Conservation (phyloP, 2,888 invertebrate species). For the Drosophila limbata region DNA sequence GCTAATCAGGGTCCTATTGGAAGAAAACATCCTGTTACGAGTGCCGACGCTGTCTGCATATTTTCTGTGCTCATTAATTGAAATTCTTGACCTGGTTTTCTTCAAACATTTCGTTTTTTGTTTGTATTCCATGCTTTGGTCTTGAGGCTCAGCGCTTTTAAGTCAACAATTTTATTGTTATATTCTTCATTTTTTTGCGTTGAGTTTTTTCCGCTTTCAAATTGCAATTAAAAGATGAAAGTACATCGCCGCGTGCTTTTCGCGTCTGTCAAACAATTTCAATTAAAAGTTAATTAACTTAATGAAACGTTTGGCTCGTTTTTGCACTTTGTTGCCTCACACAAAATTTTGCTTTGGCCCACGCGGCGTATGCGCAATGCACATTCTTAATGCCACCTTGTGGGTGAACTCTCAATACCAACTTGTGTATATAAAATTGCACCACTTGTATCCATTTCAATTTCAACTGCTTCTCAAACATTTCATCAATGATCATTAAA, state of each 20-base stretch:
- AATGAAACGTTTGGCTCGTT: slow-evolving; percentile 66
- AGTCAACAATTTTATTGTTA: slow-evolving; percentile 10
- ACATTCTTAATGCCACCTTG: slow-evolving; percentile 15
- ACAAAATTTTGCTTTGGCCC: slow-evolving; percentile 11
- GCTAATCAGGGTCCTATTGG: background rate
- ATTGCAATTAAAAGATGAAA: slow-evolving; percentile 65
- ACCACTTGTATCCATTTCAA: slow-evolving; percentile 27
- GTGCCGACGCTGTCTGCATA: background rate
- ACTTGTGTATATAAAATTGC: slow-evolving; percentile 28
- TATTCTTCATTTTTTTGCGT: slow-evolving; percentile 17
- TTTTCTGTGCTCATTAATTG: slow-evolving; percentile 17
- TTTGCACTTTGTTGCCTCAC: slow-evolving; percentile 49
- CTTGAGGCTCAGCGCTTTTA: slow-evolving; percentile 4
- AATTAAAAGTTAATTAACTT: slow-evolving; percentile 80
- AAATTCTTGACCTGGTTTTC: slow-evolving; percentile 38
- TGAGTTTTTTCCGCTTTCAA: slow-evolving; percentile 38
- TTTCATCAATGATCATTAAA: slow-evolving; percentile 3
- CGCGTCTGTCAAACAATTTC: slow-evolving; percentile 66
- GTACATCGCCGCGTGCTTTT: slow-evolving; percentile 39
- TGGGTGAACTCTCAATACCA: background rate
- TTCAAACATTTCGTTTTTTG: background rate
- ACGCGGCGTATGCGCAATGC: slow-evolving; percentile 56
- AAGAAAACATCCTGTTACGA: background rate
- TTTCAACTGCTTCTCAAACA: slow-evolving; percentile 13
- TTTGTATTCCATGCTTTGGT: slow-evolving; percentile 5